Evolutionary conservation across 2,888 invertebrate species (phyloP), one percentile per base, ranked within the genome.

Genomic region (Zhuqinia jingwanae): DNA sequence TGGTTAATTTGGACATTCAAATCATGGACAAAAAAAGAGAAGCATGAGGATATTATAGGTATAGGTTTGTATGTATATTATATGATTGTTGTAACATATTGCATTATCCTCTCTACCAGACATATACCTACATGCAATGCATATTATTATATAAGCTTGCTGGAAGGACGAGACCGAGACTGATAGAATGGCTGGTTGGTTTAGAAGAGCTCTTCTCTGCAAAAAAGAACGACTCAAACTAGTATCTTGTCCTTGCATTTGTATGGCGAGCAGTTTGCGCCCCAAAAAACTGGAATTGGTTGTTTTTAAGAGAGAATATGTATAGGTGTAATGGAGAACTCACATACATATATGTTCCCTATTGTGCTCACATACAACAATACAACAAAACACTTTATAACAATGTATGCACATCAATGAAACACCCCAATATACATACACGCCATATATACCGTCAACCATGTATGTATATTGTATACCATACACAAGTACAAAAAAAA

Each of bases 261-360:
- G 79, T 50, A 22, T 65, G 65, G 79, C 8, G 53, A 45, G 50
- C 63, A 42, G 22, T 13, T 1, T 50, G 50, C 47, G 42, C 17
- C 77, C 27, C 30, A 6, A 79, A 79, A 68, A 45, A 81, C 81
- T 81, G 81, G 81, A 81, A 81, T 81, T 81, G 79, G 79, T 30
- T 79, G 79, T 15, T 36, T 75, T 15, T 11, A 20, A 47, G 30
- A 65, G 60, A n/a, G n/a, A n/a, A n/a, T n/a, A n/a, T n/a, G n/a
- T 15, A 15, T 15, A 73, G 75, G 75, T 75, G 75, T 20, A 53
- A 53, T 75, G 75, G 65, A 20, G 73, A 60, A 36, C 8, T 36
- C 36, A 3, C 36, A 36, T 36, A 36, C 8, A 36, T 6, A 36
- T 36, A 6, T 36, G 8, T 36, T 36, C 36, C 1, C 30, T n/a